These are phyloP conservation scores for Ctena decussata DNA, from an alignment of 2,888 invertebrate genomes.

Conservation along the genomic window DNA sequence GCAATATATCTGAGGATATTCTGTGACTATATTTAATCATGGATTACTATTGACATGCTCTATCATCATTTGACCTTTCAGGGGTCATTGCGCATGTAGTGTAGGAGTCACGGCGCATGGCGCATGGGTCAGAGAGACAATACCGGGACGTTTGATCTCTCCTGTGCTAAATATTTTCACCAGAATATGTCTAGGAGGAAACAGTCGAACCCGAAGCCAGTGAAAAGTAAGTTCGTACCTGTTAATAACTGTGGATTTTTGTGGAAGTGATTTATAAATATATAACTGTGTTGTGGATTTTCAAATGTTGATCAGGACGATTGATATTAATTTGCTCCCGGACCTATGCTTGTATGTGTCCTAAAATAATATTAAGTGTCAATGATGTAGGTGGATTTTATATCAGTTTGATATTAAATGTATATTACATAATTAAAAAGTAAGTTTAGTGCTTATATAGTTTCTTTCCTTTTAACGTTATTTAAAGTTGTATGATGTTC, in stretches of 20 bases:
- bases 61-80: conserved; percentile 35
- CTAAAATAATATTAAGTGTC: too few relatives aligned
- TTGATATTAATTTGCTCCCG: background rate
- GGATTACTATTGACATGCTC: background rate
- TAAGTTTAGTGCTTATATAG: too few relatives aligned
- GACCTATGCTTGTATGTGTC: background rate
- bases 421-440: too few relatives aligned
- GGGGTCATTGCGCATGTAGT: conserved; percentile 72
- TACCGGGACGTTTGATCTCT: conserved; percentile 68
- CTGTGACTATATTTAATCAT: background rate
- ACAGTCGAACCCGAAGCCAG: conserved; percentile 98
- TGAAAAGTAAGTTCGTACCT: conserved; percentile 93
- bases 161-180: background rate
- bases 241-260: background rate
- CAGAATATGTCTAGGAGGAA: conserved; percentile 95
- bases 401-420: too few relatives aligned
- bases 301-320: background rate
- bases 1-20: background rate
- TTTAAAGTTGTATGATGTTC: too few relatives aligned
- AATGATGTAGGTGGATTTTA: too few relatives aligned
- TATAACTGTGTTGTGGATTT: background rate
- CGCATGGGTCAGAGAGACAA: conserved; percentile 63
- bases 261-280: background rate
- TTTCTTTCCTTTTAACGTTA: too few relatives aligned
- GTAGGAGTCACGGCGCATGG: conserved; percentile 73